A percentile compares a stretch with the other conserved stretches of the same genome.
Conservation (phyloP, 1,140 invertebrate species). For the Aphaenogaster rudis region DNA sequence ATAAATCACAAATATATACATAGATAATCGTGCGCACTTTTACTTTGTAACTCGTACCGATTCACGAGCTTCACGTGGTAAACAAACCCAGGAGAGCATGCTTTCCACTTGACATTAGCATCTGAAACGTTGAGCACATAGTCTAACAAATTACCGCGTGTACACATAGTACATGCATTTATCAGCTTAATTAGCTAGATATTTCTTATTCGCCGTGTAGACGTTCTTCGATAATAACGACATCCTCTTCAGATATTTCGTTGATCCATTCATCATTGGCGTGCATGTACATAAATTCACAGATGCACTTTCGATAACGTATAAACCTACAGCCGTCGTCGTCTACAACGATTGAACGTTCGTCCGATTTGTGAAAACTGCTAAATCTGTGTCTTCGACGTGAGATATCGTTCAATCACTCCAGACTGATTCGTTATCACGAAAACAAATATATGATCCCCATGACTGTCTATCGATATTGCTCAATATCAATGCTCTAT, state of each 20-base stretch:
- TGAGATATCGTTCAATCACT: conserved; percentile 11
- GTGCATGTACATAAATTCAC: conserved; percentile 22
- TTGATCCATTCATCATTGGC: conserved; percentile 33
- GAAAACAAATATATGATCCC: background rate
- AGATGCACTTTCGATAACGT: conserved; percentile 35
- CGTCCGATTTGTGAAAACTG: background rate
- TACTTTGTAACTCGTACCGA: background rate
- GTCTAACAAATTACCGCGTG: conserved; percentile 39
- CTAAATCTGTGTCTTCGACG: background rate
- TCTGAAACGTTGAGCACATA: background rate
- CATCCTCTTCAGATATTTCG: conserved; percentile 27
- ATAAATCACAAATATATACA: background rate
- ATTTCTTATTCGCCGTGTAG: conserved; percentile 26
- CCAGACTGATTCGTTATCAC: background rate
- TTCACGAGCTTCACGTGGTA: background rate
- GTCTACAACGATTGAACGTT: background rate
- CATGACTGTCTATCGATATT: background rate
- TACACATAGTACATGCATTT: conserved; percentile 23
- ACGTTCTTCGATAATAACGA: conserved; percentile 32
- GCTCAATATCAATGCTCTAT: conserved; percentile 3
- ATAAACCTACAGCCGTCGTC: background rate
- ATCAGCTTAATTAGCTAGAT: conserved; percentile 54
- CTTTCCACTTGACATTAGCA: conserved; percentile 33
- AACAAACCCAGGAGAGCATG: background rate
- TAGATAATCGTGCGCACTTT: background rate